These are phyloP conservation scores for Drosophila chauvacae DNA, from an alignment of 1,140 invertebrate genomes.

Conservation along the genomic window DNA sequence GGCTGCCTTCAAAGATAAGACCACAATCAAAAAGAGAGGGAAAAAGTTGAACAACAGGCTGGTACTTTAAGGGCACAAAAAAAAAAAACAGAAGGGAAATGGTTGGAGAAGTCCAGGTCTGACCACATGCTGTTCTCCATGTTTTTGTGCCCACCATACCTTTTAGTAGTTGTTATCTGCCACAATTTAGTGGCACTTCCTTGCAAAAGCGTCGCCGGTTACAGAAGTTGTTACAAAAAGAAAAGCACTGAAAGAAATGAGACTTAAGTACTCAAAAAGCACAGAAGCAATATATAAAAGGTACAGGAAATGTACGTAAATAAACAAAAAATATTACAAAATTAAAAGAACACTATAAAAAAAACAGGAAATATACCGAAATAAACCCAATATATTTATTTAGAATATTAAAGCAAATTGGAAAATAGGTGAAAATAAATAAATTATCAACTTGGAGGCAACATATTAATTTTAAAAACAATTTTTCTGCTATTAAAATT, in stretches of 20 bases:
- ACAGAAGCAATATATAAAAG: neutral
- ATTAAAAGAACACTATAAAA: too few species aligned
- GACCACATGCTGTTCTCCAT: slow-evolving; percentile 68
- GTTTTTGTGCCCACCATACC: slow-evolving; percentile 26
- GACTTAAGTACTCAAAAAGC: neutral
- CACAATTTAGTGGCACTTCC: slow-evolving; percentile 81
- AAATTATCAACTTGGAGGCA: neutral
- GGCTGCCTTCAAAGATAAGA: slow-evolving; percentile 43
- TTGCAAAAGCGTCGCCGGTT: slow-evolving; percentile 75
- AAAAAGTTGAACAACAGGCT: slow-evolving; percentile 57
- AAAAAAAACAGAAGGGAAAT: neutral
- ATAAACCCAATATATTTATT: neutral
- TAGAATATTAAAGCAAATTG: neutral
- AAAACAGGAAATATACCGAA: neutral
- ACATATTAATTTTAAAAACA: neutral
- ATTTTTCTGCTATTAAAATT: neutral
- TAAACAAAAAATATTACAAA: neutral
- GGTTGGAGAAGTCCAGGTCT: slow-evolving; percentile 21
- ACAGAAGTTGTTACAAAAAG: slow-evolving; percentile 37
- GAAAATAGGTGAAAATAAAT: neutral
- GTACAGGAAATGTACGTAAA: too few species aligned
- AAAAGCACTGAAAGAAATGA: neutral
- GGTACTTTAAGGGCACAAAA: slow-evolving; percentile 37
- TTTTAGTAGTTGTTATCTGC: slow-evolving; percentile 69
- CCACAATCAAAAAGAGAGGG: slow-evolving; percentile 1